Conservation (phyloP, 2,888 invertebrate genomes). For the Apamea sordens region DNA sequence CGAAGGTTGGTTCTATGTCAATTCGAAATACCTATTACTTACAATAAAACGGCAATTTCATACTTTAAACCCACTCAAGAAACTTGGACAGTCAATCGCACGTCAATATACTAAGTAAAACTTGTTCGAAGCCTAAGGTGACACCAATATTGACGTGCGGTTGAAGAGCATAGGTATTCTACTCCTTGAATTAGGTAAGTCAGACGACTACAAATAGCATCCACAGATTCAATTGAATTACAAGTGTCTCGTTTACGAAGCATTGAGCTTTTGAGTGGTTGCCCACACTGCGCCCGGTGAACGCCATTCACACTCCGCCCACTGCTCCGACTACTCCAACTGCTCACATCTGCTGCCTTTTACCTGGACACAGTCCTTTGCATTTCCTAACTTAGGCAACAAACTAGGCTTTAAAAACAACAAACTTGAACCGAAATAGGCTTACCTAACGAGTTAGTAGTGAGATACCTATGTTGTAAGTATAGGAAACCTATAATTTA, state of each 20-base stretch:
- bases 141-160: too few relatives aligned
- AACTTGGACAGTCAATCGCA: background rate
- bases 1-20: too few relatives aligned
- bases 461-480: background rate
- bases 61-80: background rate
- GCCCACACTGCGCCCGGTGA: background rate
- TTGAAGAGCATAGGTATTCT: background rate
- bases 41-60: too few relatives aligned
- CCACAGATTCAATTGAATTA: background rate
- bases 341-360: background rate
- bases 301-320: conserved; percentile 3
- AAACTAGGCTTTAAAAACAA: background rate
- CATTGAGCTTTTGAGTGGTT: background rate
- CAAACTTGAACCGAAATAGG: background rate
- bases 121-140: too few relatives aligned
- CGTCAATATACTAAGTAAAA: background rate
- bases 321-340: background rate
- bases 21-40: too few relatives aligned
- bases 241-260: background rate
- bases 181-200: background rate
- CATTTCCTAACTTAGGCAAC: background rate
- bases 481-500: background rate
- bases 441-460: background rate
- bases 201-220: background rate
- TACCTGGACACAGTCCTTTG: conserved; percentile 3